These are phyloP conservation scores for Turritopsis rubra DNA, from an alignment of 30 jellyfish, hydroid and myxozoan species.

Conservation along the genomic window DNA sequence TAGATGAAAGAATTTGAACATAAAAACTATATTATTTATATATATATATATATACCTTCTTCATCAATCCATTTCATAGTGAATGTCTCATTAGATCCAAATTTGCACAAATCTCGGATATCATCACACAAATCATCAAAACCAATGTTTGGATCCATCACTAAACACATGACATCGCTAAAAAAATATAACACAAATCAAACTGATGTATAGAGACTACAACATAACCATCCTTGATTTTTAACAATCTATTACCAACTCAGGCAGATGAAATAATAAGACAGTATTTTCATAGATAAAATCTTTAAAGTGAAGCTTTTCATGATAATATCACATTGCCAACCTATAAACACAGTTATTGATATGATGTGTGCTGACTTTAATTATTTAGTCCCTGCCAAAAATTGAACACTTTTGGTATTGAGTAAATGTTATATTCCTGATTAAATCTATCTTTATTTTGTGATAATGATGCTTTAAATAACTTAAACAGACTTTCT, in stretches of 20 bases:
- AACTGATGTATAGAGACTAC: background rate
- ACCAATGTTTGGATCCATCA: constrained; percentile 75
- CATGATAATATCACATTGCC: too few relatives aligned
- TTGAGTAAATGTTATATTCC: too few relatives aligned
- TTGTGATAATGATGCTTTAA: too few relatives aligned
- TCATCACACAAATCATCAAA: constrained; percentile 64
- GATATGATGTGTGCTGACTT: too few relatives aligned
- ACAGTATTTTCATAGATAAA: background rate
- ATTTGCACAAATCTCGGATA: constrained; percentile 70
- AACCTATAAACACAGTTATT: too few relatives aligned
- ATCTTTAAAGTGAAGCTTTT: too few relatives aligned
- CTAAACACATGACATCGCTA: constrained; percentile 91
- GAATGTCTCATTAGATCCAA: constrained; percentile 45
- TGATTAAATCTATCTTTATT: too few relatives aligned
- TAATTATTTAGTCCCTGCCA: too few relatives aligned
- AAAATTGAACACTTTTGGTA: too few relatives aligned
- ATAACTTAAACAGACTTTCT: too few relatives aligned
- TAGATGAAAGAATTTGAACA: background rate
- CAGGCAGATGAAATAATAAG: background rate
- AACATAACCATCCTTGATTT: background rate
- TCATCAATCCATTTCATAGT: constrained; percentile 97
- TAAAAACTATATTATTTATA: too few relatives aligned
- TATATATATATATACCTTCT: constrained; percentile 66
- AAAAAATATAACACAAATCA: background rate
- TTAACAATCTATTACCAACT: background rate